Evolutionary conservation across 2,888 invertebrate species (phyloP).

Genomic region (Ellobium chinense): DNA sequence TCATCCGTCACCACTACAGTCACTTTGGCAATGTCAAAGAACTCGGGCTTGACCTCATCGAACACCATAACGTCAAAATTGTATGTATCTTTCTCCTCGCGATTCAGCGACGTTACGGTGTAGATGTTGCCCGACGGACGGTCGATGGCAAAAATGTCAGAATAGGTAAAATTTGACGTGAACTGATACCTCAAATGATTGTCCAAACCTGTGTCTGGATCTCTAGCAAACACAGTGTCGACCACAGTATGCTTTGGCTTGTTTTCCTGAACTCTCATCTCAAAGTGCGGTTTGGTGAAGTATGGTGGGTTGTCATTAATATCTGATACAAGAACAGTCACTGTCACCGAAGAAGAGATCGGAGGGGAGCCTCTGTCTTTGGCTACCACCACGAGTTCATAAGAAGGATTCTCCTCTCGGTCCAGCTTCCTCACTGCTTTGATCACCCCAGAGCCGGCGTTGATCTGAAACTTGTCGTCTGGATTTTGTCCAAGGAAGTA

Average conservation of each 20-base stretch:
- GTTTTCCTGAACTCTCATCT: constrained; percentile 49
- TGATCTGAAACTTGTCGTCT: constrained; percentile 52
- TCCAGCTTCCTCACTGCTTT: constrained; percentile 58
- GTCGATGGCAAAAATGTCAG: constrained; percentile 48
- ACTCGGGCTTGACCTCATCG: constrained; percentile 48
- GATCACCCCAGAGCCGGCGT: constrained; percentile 55
- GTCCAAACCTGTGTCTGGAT: constrained; percentile 45
- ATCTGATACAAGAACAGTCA: constrained; percentile 96
- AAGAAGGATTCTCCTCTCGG: constrained; percentile 83
- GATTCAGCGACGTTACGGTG: constrained; percentile 45
- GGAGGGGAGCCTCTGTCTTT: constrained; percentile 85
- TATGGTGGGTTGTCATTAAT: constrained; percentile 87
- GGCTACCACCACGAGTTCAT: constrained; percentile 91
- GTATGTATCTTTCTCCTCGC: constrained; percentile 45
- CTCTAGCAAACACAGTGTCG: constrained; percentile 49
- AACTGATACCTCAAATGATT: constrained; percentile 45
- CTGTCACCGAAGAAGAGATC: constrained; percentile 91
- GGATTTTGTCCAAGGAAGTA: constrained; percentile 52
- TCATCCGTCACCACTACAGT: constrained; percentile 60
- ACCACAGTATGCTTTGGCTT: constrained; percentile 44
- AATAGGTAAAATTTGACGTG: constrained; percentile 26
- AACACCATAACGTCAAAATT: constrained; percentile 51
- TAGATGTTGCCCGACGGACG: constrained; percentile 50
- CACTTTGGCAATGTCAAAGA: constrained; percentile 54
- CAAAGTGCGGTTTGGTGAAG: constrained; percentile 49